Conservation (phyloP, 64 coral and sea anemone species). For the Stylophora pistillata region DNA sequence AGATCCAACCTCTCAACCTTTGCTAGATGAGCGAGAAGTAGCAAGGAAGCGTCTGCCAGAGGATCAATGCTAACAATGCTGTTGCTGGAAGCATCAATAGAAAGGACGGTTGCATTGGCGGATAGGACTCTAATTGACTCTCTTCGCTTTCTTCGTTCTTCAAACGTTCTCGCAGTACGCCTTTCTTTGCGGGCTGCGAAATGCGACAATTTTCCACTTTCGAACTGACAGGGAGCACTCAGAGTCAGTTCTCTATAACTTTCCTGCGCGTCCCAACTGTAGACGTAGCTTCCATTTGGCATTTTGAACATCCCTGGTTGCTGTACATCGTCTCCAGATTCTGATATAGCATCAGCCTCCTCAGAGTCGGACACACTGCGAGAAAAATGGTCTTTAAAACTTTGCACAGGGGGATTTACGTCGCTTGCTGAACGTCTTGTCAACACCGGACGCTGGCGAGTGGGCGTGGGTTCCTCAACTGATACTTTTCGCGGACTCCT, state of each 20-base stretch:
- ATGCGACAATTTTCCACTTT: not conserved
- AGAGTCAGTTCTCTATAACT: not conserved
- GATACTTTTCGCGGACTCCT: constrained; percentile 10
- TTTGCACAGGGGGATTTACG: not conserved
- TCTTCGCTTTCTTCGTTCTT: constrained; percentile 38
- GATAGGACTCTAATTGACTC: constrained; percentile 10
- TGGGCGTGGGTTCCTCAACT: not conserved
- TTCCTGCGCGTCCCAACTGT: constrained; percentile 24
- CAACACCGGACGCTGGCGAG: not conserved
- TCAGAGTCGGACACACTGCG: not conserved
- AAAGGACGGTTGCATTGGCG: constrained; percentile 62
- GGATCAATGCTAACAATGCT: constrained; percentile 54
- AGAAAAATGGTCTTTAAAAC: not conserved
- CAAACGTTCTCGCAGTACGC: not conserved
- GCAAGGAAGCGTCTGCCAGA: constrained; percentile 51
- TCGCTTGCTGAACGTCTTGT: constrained; percentile 21
- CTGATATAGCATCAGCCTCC: not conserved
- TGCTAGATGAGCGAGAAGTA: constrained; percentile 41
- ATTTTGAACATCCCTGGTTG: constrained; percentile 30
- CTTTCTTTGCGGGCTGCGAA: not conserved
- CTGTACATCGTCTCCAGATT: not conserved
- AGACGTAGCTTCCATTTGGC: constrained; percentile 63
- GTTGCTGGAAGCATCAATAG: constrained; percentile 86
- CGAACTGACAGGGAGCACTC: not conserved
- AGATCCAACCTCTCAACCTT: constrained; percentile 91